Base-by-base conservation (phyloP, 2,797 vertebrate species). In the Myotis pilosus region DNA sequence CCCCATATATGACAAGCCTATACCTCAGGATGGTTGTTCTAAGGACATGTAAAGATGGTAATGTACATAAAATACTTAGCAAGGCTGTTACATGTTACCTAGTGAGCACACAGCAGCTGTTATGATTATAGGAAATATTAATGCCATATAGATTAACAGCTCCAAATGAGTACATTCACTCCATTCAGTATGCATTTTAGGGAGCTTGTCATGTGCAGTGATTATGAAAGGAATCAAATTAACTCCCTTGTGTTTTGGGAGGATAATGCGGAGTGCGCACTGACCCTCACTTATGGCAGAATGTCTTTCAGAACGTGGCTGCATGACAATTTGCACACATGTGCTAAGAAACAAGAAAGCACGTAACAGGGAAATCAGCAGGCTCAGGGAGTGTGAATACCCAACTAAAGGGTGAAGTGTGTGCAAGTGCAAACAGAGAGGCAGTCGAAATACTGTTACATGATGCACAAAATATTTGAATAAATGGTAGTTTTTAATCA, bases 391-490 rank as follows among this genome's bases (percentile, higher is more conserved):
- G 3, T 23, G 6, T 22, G n/a, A 85, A 84, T 62, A 53, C 41
- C 82, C 68, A 87, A 49, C 44, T 66, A 7, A 30, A 88, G 30
- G 28, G 1, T 64, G 16, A 89, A 69, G 11, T 36, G 9, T 10
- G 1, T 60, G 3, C 23, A 75, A 36, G 19, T 74, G 82, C 49
- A 91, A 92, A 66, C 2, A 87, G 10, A 87, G 9, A 15, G 8
- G 44, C 36, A 85, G 9, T 12, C 16, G 8, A 72, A 86, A 49
- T 19, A 53, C 22, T 5, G 16, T 98, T 98, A 95, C 97, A 87
- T 96, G 97, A 97, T 98, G 98, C 98, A 98, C 98, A 98, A 96
- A 98, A 96, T 97, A 95, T 97, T 98, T 97, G 97, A 97, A 98
- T 87, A 97, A 98, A 98, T 97, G 96, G 96, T 98, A 98, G 97